Evolutionary conservation across 2,888 invertebrate genomes (phyloP).

Genomic region (Crioceris asparagi): DNA sequence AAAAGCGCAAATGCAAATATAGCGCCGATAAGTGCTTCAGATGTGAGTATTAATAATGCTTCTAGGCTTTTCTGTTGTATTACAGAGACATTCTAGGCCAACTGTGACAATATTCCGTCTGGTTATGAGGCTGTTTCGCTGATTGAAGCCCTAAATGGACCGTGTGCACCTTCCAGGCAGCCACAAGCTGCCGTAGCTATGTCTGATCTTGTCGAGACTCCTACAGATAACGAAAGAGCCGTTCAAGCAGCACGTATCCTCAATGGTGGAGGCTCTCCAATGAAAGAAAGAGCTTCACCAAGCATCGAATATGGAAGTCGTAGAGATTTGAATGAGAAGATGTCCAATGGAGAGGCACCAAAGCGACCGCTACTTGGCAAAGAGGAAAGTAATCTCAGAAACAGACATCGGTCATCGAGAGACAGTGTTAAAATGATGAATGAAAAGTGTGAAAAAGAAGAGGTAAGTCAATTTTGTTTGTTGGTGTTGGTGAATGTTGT

Average conservation of each 20-base stretch:
- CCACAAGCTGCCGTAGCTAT: constrained; percentile 38
- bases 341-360: no score
- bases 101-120: constrained; percentile 75
- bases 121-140: constrained; percentile 91
- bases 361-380: constrained; percentile 31
- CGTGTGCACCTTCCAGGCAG: constrained; percentile 49
- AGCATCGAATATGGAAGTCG: no score
- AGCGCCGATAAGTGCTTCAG: constrained; percentile 49
- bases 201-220: constrained; percentile 43
- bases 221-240: constrained; percentile 55
- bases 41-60: constrained; percentile 45
- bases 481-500: not conserved
- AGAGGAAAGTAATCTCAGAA: constrained; percentile 24
- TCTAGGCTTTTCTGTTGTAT: no score
- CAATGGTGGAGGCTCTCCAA: constrained; percentile 40
- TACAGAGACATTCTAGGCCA: constrained; percentile 43
- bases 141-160: constrained; percentile 93
- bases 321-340: no score
- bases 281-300: no score
- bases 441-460: constrained; percentile 42
- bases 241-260: constrained; percentile 58
- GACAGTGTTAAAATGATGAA: constrained; percentile 48
- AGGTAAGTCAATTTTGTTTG: constrained; percentile 25
- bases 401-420: constrained; percentile 37
- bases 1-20: constrained; percentile 48